Percentiles rank a stretch among this genome's conserved stretches.
Conservation (phyloP, 2,888 invertebrate species). For the Drosophila kokeensis region DNA sequence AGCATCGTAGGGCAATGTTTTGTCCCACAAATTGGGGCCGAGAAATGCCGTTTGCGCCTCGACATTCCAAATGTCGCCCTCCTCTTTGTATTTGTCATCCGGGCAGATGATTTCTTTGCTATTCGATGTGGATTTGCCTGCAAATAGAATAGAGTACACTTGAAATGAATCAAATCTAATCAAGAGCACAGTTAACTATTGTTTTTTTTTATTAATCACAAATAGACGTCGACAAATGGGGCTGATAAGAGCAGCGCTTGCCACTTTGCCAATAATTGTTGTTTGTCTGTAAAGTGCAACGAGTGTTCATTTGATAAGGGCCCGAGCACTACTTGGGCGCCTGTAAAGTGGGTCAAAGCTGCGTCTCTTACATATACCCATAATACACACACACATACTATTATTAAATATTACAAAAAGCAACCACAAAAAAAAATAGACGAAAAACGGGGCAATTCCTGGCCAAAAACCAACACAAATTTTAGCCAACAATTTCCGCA, state of each 20-base stretch:
- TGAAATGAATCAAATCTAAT: conserved; percentile 14
- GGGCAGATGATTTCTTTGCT: conserved; percentile 85
- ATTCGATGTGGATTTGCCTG: conserved; percentile 87
- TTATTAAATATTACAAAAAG: background rate
- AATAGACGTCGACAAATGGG: conserved; percentile 17
- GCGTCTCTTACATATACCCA: conserved; percentile 6
- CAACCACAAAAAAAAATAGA: background rate
- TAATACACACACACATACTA: background rate
- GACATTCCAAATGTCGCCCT: conserved; percentile 94
- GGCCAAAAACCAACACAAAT: conserved; percentile 10
- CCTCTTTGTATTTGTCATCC: conserved; percentile 90
- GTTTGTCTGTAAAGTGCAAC: conserved; percentile 29
- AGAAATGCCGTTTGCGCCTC: conserved; percentile 98
- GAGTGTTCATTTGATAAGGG: conserved; percentile 37
- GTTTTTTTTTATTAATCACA: conserved; percentile 33
- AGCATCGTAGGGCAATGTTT: conserved; percentile 95
- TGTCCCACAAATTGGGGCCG: conserved; percentile 98
- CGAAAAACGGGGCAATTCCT: conserved; percentile 29
- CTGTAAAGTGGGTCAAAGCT: conserved; percentile 52
- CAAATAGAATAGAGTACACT: conserved; percentile 74
- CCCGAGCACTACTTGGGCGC: conserved; percentile 41
- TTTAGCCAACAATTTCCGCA: conserved; percentile 48
- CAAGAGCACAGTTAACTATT: conserved; percentile 20
- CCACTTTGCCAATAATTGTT: conserved; percentile 14
- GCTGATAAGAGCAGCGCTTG: conserved; percentile 35